These are phyloP conservation scores for Poeciliopsis retropinna DNA, from an alignment of 2,113 vertebrate genomes.

Conservation along the genomic window DNA sequence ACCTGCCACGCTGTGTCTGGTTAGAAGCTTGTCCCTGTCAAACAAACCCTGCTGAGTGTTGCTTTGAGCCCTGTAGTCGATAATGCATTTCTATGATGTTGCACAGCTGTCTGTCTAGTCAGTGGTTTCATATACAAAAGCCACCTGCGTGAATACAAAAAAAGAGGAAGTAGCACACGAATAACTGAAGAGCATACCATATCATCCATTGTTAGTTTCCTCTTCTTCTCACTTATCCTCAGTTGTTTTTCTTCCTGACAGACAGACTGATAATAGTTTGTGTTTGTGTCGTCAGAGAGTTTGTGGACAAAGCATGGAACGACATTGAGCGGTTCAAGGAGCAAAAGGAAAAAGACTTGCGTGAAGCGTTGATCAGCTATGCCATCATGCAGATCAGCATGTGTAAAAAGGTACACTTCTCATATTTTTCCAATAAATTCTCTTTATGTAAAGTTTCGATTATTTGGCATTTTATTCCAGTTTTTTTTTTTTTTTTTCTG, in stretches of 20 bases:
- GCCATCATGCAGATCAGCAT: conserved; percentile 98
- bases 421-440: neutral
- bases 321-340: conserved; percentile 95
- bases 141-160: neutral
- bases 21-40: neutral
- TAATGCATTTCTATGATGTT: neutral
- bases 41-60: neutral
- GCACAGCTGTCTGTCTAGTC: neutral
- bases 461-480: neutral
- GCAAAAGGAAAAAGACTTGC: conserved; percentile 93
- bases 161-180: neutral
- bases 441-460: neutral
- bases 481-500: too few relatives aligned
- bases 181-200: neutral
- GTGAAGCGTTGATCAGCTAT: conserved; percentile 94
- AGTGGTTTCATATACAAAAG: conserved; percentile 3
- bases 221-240: neutral
- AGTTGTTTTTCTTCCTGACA: neutral
- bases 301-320: conserved; percentile 91
- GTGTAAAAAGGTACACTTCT: conserved; percentile 93
- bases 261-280: neutral
- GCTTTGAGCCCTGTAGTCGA: neutral
- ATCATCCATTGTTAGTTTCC: neutral
- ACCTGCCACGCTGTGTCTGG: neutral
- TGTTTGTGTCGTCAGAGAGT: conserved; percentile 82